These are phyloP conservation scores for Pitta sordida DNA, from an alignment of 2,113 vertebrate genomes.

Conservation along the genomic window DNA sequence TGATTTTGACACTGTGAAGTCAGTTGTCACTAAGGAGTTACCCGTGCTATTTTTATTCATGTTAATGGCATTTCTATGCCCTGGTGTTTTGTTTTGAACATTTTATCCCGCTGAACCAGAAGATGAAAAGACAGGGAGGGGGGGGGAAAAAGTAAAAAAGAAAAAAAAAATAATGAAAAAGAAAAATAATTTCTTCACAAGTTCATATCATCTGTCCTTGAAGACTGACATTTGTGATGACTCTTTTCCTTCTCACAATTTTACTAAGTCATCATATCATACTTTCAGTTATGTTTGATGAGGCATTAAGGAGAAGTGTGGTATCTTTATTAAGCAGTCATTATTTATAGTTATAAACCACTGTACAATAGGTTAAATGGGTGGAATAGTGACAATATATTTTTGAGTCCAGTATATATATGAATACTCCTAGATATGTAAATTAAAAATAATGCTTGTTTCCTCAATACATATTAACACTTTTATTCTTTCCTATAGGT, in stretches of 20 bases:
- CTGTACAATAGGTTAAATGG: background rate
- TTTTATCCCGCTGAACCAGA: constrained; percentile 46
- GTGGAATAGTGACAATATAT: background rate
- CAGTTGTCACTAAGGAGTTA: constrained; percentile 61
- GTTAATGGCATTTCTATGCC: constrained; percentile 65
- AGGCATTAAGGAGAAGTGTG: background rate
- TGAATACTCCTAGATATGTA: background rate
- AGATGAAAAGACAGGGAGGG: background rate
- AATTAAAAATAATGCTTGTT: background rate
- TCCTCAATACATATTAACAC: background rate
- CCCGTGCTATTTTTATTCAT: constrained; percentile 56
- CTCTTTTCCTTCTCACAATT: background rate
- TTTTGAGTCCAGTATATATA: background rate
- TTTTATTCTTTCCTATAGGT: background rate
- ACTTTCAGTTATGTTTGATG: background rate
- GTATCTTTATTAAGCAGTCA: background rate
- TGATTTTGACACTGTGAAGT: constrained; percentile 63
- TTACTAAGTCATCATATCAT: background rate
- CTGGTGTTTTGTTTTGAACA: constrained; percentile 59
- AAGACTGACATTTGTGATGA: background rate
- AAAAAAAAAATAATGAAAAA: background rate
- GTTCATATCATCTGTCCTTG: background rate
- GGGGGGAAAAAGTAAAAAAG: too few relatives aligned
- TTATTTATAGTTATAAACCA: background rate
- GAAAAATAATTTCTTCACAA: background rate